Percentiles rank a stretch among this genome's conserved stretches.
Evolutionary conservation across 92 coral and sea anemone genomes (phyloP).

Genomic region (Diadumene lineata): DNA sequence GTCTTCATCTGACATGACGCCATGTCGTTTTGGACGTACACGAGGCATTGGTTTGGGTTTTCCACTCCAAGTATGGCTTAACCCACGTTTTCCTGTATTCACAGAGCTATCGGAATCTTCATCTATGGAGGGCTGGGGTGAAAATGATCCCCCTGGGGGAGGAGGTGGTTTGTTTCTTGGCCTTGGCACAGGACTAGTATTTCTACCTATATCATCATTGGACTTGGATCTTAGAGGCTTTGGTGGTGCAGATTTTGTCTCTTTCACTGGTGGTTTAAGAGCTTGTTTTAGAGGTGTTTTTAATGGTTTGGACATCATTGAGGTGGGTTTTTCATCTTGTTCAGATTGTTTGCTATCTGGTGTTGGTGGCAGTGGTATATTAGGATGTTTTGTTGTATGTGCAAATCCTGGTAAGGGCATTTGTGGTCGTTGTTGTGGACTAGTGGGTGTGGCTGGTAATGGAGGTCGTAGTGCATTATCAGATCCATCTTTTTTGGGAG

Average conservation of each 20-base stretch:
- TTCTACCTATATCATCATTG: conserved; percentile 36
- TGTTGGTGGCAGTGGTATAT: conserved; percentile 42
- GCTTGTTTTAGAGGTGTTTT: conserved; percentile 19
- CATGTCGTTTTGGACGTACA: conserved; percentile 39
- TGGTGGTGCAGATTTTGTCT: conserved; percentile 37
- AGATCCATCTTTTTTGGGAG: conserved; percentile 24
- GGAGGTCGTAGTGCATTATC: conserved; percentile 16
- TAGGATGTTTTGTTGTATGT: conserved; percentile 29
- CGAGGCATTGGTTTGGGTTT: conserved; percentile 70
- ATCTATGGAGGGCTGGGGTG: conserved; percentile 28
- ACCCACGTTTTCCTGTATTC: conserved; percentile 23
- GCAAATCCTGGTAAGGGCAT: conserved; percentile 27
- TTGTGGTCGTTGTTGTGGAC: conserved; percentile 30
- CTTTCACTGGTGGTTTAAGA: not conserved
- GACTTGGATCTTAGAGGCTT: conserved; percentile 48
- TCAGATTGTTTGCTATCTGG: conserved; percentile 20
- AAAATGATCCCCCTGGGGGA: conserved; percentile 54
- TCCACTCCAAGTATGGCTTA: conserved; percentile 35
- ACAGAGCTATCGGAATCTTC: conserved; percentile 34
- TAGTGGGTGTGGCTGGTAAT: conserved; percentile 35
- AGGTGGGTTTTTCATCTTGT: not conserved
- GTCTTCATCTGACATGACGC: conserved; percentile 30
- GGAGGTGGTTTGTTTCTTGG: conserved; percentile 93
- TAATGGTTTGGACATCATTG: conserved; percentile 8
- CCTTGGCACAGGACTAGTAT: conserved; percentile 73